Evolutionary conservation across 2,113 vertebrate species (phyloP), one percentile per base, ranked within the genome.

Genomic region (Nipponia nippon): DNA sequence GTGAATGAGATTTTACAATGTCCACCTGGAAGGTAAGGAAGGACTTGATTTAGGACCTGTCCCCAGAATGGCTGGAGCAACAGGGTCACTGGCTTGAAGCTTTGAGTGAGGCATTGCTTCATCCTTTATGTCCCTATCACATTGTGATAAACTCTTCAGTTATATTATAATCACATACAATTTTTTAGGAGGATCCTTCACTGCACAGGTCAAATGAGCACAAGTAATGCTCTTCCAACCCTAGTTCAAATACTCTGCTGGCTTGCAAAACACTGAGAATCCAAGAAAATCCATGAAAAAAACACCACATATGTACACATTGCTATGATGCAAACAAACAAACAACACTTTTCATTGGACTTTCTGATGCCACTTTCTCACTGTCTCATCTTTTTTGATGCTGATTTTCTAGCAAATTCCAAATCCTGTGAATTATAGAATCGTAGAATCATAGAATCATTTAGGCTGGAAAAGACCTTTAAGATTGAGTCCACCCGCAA

Each of bases 221-320:
- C n/a, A 62, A 62, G 2, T 38, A 38, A 62, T 32, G 5, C 15
- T 49, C 7, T 91, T 83, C 19, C 12, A 90, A 5, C 22, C 6
- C 23, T 58, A 53, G 7, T 34, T 70, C 8, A 85, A 71, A 44
- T 40, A 53, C 6, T 75, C 26, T 46, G 6, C 9, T 56, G 27
- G 10, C n/a, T 72, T 69, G 15, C 47, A 56, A 75, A 58, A 75
- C 25, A 58, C 5, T 32, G 30, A 78, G 18, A 90, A 75, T 63
- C 16, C 50, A 70, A 65, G 36, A 53, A 95, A 71, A 87, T 47
- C 10, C 6, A 20, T 20, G 21, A 10, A 22, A 58, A 70, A 61
- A 52, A 0, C 0, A 9, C 5, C 23, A 49, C 6, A 3, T 36
- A n/a, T 16, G 16, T 15, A 21, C 10, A 36, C 13, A 56, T 52